A percentile compares a stretch with the other conserved stretches of the same genome.
phyloP scores from a whole-genome alignment of 2,888 invertebrate species.

The Dioctria linearis region DNA sequence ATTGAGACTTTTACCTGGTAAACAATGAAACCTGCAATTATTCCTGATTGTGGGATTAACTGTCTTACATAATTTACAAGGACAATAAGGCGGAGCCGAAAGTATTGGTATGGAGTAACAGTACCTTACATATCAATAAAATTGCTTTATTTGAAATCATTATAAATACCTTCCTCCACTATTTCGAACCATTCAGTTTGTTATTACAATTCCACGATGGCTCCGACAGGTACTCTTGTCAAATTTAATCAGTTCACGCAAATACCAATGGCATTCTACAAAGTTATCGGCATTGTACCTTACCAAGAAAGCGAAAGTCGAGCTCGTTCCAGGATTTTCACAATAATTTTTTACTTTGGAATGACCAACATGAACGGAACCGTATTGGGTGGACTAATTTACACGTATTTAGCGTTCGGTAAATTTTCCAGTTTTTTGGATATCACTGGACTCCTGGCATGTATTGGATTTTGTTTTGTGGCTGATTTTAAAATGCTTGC shows the following conservation, averaged over 20 bases:
- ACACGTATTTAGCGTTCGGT: slow-evolving; percentile 63
- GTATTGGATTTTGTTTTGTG: slow-evolving; percentile 63
- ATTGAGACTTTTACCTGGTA: no score
- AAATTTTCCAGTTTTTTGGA: slow-evolving; percentile 64
- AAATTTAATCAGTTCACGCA: slow-evolving; percentile 61
- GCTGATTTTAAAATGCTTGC: slow-evolving; percentile 64
- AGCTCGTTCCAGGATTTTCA: not conserved
- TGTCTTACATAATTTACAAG: no score
- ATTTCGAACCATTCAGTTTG: no score
- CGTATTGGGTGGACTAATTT: slow-evolving; percentile 63
- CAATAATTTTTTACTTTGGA: slow-evolving; percentile 59
- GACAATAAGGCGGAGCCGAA: no score
- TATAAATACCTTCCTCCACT: no score
- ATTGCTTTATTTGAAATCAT: no score
- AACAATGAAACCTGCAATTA: no score
- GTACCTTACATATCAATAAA: no score
- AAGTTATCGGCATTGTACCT: slow-evolving; percentile 63
- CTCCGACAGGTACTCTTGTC: not conserved
- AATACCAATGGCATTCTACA: slow-evolving; percentile 62
- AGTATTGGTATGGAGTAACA: no score
- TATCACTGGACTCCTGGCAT: slow-evolving; percentile 65
- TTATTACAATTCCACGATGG: no score
- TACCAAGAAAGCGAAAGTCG: slow-evolving; percentile 57
- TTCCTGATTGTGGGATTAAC: no score
- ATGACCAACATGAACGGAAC: slow-evolving; percentile 63